phyloP scores from a whole-genome alignment of 2,113 vertebrate genomes.

The Calidris pygmaea region DNA sequence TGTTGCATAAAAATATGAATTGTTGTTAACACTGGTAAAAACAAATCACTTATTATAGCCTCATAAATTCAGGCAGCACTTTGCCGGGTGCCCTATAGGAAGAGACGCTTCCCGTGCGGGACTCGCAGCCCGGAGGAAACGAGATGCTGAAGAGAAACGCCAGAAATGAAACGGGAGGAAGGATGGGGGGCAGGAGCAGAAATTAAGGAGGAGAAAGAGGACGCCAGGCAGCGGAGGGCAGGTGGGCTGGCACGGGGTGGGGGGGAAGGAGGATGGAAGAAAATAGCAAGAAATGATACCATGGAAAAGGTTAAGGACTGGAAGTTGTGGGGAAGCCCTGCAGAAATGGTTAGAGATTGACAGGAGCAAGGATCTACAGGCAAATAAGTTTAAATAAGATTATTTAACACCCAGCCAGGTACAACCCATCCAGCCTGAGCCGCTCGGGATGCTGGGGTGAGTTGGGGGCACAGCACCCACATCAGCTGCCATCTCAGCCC shows the following conservation, averaged over 20 bases:
- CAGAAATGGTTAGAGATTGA: fast-evolving
- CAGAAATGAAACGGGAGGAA: not conserved
- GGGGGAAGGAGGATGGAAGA: not conserved
- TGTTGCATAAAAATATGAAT: slow-evolving; percentile 11
- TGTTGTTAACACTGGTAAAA: not conserved
- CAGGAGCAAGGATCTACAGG: fast-evolving
- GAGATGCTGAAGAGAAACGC: not conserved
- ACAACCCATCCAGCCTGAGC: not conserved
- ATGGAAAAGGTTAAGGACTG: not conserved
- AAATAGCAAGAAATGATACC: not conserved
- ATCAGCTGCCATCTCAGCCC: fast-evolving
- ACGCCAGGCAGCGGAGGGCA: not conserved
- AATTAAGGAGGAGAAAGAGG: not conserved
- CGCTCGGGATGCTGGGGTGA: not conserved
- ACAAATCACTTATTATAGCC: slow-evolving; percentile 26
- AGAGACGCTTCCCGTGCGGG: not conserved
- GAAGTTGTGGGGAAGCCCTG: not conserved
- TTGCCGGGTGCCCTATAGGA: not conserved
- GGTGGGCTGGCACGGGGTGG: not conserved
- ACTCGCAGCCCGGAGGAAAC: not conserved
- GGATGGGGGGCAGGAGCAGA: not conserved
- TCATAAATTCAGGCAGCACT: not conserved
- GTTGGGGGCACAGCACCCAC: not conserved
- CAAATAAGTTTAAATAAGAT: not conserved
- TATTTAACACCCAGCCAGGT: not conserved